phyloP scores from a whole-genome alignment of 2,113 vertebrate species.

The Bettongia penicillata region DNA sequence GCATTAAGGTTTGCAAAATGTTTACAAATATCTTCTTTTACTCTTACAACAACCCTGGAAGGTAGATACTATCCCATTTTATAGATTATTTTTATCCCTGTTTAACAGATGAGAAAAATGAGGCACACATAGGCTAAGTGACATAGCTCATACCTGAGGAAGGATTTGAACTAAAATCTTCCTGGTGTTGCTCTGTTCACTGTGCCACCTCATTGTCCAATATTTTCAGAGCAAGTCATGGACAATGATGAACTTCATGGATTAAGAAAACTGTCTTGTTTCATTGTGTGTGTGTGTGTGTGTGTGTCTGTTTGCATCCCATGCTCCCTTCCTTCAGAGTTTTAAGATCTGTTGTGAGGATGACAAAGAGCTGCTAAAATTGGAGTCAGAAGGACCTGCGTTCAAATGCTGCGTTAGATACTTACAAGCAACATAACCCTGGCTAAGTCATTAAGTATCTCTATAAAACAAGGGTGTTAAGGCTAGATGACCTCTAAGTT shows the following conservation, averaged over 20 bases:
- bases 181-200: background rate
- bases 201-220: background rate
- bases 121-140: background rate
- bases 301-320: background rate
- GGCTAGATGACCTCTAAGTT: background rate
- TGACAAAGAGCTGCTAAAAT: background rate
- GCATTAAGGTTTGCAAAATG: background rate
- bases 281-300: background rate
- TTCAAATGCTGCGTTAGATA: background rate
- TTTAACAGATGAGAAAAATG: background rate
- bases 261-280: background rate
- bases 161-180: background rate
- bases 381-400: background rate
- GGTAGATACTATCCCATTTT: background rate
- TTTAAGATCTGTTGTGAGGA: background rate
- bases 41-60: background rate
- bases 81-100: background rate
- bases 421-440: background rate
- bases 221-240: background rate
- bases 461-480: background rate
- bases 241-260: background rate
- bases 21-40: background rate
- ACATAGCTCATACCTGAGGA: background rate
- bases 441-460: background rate
- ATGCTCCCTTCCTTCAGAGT: background rate